Conservation (phyloP, 1,140 invertebrate genomes). For the Drosophila parvula region DNA sequence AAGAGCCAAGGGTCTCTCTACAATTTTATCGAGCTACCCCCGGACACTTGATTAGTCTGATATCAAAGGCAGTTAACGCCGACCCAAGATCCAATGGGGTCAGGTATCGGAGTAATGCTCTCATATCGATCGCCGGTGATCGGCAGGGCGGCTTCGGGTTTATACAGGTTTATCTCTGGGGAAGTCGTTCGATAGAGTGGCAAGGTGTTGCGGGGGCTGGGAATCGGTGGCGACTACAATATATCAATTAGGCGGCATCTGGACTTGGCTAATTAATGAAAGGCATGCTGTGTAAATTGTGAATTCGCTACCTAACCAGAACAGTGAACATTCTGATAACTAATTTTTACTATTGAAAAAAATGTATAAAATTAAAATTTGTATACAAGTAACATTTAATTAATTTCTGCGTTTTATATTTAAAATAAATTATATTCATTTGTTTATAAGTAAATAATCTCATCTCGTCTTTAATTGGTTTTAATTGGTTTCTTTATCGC, state of each 20-base stretch:
- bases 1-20: conserved; percentile 21
- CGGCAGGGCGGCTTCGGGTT: conserved; percentile 4
- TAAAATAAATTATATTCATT: too few species aligned
- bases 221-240: not conserved
- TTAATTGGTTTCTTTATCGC: not conserved
- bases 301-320: not conserved
- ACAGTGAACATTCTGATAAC: conserved; percentile 7
- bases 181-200: conserved; percentile 3
- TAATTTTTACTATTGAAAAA: too few species aligned
- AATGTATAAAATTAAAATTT: too few species aligned
- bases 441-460: too few species aligned
- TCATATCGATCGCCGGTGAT: conserved; percentile 49
- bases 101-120: conserved; percentile 6
- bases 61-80: conserved; percentile 69
- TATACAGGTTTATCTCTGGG: conserved; percentile 46
- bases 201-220: not conserved
- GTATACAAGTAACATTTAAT: too few species aligned
- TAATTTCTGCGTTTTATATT: too few species aligned
- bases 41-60: conserved; percentile 72
- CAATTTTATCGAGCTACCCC: conserved; percentile 63
- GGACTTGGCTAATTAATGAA: conserved; percentile 51
- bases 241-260: conserved; percentile 50
- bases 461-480: too few species aligned
- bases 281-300: conserved; percentile 33
- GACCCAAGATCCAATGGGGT: conserved; percentile 43